A percentile compares a stretch with the other conserved stretches of the same genome.
phyloP scores from a whole-genome alignment of 1,140 invertebrate species.

The Pseudomyrmex dendroicus region DNA sequence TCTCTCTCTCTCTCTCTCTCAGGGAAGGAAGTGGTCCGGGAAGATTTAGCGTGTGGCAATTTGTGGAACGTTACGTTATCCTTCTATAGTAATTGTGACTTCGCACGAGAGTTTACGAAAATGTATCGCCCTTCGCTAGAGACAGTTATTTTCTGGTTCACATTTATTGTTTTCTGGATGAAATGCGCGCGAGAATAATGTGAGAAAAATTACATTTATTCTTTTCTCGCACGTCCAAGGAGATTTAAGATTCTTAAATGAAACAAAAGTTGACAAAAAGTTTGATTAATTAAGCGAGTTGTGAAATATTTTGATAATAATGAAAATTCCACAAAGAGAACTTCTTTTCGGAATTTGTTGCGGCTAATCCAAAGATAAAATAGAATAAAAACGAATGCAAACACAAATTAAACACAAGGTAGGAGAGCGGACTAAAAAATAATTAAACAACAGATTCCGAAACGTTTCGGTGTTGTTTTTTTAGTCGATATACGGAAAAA shows the following conservation, averaged over 20 bases:
- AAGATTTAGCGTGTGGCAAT: conserved; percentile 71
- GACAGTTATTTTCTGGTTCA: conserved; percentile 30
- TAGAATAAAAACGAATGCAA: too few relatives aligned
- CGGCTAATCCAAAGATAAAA: too few relatives aligned
- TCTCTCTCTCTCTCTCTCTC: too few relatives aligned
- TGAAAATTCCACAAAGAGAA: too few relatives aligned
- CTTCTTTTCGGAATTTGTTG: too few relatives aligned
- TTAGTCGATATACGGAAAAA: too few relatives aligned
- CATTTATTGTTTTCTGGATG: conserved; percentile 15
- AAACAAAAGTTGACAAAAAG: not conserved
- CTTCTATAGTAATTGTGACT: conserved; percentile 56
- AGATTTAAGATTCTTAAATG: not conserved
- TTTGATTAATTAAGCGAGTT: too few relatives aligned
- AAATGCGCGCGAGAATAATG: not conserved
- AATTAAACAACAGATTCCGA: too few relatives aligned
- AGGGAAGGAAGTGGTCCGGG: conserved; percentile 42
- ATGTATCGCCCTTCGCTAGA: conserved; percentile 35
- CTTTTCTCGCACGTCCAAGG: not conserved
- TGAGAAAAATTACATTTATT: conserved; percentile 15
- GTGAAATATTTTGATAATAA: too few relatives aligned
- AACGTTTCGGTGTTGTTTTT: too few relatives aligned
- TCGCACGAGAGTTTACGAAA: conserved; percentile 54
- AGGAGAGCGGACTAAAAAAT: too few relatives aligned
- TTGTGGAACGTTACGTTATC: conserved; percentile 62
- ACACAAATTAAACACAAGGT: too few relatives aligned